Conservation (phyloP, 2,888 invertebrate species). For the Patella depressa region DNA sequence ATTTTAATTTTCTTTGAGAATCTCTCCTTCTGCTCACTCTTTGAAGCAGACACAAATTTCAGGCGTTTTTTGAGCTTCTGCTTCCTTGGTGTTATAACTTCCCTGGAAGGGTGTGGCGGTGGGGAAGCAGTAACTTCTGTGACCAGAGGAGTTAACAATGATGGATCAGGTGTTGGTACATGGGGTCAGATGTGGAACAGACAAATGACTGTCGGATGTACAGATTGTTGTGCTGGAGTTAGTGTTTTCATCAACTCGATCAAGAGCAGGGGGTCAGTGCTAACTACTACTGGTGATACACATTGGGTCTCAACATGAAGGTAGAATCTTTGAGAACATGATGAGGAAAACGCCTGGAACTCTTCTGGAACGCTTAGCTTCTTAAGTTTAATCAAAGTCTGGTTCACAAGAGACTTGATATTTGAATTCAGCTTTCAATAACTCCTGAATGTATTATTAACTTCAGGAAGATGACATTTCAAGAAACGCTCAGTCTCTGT, state of each 20-base stretch:
- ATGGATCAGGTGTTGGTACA: neutral
- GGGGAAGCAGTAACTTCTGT: neutral
- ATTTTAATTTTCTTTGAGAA: neutral
- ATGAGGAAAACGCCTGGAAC: neutral
- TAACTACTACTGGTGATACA: too few relatives aligned
- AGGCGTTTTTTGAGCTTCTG: neutral
- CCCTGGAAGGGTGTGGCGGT: neutral
- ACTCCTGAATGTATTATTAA: neutral
- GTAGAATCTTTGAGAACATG: neutral
- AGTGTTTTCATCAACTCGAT: too few relatives aligned
- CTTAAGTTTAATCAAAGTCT: neutral
- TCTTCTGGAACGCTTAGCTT: neutral
- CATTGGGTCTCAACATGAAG: too few relatives aligned
- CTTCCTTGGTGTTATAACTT: neutral
- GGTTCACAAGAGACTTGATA: neutral
- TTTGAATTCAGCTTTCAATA: neutral
- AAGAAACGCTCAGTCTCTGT: conserved; percentile 3
- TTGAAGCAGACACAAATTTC: neutral
- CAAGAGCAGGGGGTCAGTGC: too few relatives aligned
- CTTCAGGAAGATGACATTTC: neutral
- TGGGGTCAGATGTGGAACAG: too few relatives aligned
- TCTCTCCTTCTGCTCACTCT: neutral
- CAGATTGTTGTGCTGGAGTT: too few relatives aligned
- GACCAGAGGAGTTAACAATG: neutral
- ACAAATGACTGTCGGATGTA: too few relatives aligned